These are phyloP conservation scores for Meganola albula DNA, from an alignment of 2,888 invertebrate genomes.

Conservation along the genomic window DNA sequence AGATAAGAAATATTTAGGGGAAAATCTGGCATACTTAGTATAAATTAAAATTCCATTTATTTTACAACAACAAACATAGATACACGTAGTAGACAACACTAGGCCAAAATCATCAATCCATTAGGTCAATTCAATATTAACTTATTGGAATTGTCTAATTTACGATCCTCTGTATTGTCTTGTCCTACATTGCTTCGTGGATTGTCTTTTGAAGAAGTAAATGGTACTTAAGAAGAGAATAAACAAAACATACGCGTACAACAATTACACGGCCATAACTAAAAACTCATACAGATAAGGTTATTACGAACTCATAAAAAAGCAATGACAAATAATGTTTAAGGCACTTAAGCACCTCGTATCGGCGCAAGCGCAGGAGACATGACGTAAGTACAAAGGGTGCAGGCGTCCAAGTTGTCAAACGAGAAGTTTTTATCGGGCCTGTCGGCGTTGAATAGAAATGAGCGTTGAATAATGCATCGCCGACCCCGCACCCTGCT, in stretches of 20 bases:
- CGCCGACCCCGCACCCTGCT: slow-evolving; percentile 35
- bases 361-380: slow-evolving; percentile 34
- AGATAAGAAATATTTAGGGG: too few species aligned
- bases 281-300: slow-evolving; percentile 22
- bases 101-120: slow-evolving; percentile 5
- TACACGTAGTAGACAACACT: slow-evolving; percentile 13
- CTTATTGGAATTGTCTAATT: too few species aligned
- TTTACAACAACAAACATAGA: slow-evolving; percentile 11
- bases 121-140: too few species aligned
- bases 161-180: too few species aligned
- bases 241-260: slow-evolving; percentile 10
- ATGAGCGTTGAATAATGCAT: slow-evolving; percentile 76
- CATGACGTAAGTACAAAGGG: slow-evolving; percentile 72
- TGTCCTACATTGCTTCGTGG: too few species aligned
- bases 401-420: slow-evolving; percentile 74
- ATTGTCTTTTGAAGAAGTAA: too few species aligned
- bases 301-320: slow-evolving; percentile 35
- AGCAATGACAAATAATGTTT: slow-evolving; percentile 44
- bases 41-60: slow-evolving; percentile 10
- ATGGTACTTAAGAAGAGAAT: too few species aligned
- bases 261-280: slow-evolving; percentile 21
- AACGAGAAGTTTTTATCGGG: slow-evolving; percentile 76
- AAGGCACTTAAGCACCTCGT: slow-evolving; percentile 35
- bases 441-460: slow-evolving; percentile 74
- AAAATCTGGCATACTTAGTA: too few species aligned